Conservation (phyloP, 2,888 invertebrate species). For the Eristalis pertinax region DNA sequence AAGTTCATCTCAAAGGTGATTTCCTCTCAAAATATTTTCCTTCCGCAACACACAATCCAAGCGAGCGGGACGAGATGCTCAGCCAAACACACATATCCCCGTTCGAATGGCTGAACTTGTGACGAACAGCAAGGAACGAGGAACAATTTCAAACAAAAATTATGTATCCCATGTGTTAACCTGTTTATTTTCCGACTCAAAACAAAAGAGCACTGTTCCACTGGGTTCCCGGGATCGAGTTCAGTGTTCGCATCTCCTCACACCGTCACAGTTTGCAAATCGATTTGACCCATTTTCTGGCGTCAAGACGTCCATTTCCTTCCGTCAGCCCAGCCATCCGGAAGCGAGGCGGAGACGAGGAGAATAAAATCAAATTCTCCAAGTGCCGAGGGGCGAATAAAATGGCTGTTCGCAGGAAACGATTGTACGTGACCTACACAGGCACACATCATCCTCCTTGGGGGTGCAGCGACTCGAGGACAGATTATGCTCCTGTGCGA, state of each 20-base stretch:
- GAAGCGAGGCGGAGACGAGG: not conserved
- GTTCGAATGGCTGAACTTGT: slow-evolving; percentile 9
- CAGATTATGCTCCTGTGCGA: not conserved
- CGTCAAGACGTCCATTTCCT: slow-evolving; percentile 22
- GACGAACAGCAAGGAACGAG: not conserved
- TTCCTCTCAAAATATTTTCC: not conserved
- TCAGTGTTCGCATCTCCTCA: not conserved
- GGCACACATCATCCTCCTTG: not conserved
- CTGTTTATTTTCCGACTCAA: slow-evolving; percentile 4
- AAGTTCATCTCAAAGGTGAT: not conserved
- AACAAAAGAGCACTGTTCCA: not conserved
- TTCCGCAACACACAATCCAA: not conserved
- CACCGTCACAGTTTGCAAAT: not conserved
- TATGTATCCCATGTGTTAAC: slow-evolving; percentile 16
- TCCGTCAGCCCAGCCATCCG: not conserved
- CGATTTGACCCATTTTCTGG: slow-evolving; percentile 33
- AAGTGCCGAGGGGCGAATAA: slow-evolving; percentile 16
- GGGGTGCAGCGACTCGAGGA: not conserved
- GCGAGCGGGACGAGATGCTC: not conserved
- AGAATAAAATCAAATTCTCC: slow-evolving; percentile 28
- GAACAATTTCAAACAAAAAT: slow-evolving; percentile 8
- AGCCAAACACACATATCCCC: not conserved
- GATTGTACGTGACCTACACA: slow-evolving; percentile 16
- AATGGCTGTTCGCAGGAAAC: slow-evolving; percentile 6
- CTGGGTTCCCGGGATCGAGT: not conserved